These are phyloP conservation scores for Agriopis marginaria DNA, from an alignment of 2,888 invertebrate species.

Conservation along the genomic window DNA sequence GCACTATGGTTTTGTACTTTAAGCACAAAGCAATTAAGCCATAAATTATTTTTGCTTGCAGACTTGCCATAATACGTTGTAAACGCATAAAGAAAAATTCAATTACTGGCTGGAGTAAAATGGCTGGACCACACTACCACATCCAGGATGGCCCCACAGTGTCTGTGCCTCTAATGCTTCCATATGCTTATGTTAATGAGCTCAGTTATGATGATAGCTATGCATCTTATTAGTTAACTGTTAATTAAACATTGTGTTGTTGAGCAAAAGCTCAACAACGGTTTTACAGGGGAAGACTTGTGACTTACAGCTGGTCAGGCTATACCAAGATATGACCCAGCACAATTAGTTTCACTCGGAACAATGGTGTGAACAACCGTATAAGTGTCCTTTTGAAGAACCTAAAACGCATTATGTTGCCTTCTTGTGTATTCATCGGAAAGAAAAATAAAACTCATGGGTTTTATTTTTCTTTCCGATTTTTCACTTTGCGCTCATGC, in stretches of 20 bases:
- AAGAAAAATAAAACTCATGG: no score
- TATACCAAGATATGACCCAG: not conserved
- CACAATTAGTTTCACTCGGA: no score
- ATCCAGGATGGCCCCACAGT: constrained; percentile 44
- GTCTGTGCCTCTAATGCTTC: constrained; percentile 47
- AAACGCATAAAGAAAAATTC: constrained; percentile 11
- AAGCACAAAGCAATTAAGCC: no score
- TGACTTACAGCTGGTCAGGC: not conserved
- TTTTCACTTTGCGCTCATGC: no score
- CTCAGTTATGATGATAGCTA: constrained; percentile 43
- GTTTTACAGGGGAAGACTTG: not conserved
- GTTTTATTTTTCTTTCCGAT: no score
- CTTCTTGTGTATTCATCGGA: no score
- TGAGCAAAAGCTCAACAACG: not conserved
- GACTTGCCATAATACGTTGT: constrained; percentile 48
- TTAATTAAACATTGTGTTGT: not conserved
- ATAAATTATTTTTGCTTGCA: constrained; percentile 37
- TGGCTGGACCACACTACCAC: constrained; percentile 40
- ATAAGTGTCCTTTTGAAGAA: no score
- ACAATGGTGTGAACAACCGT: no score
- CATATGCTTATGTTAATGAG: constrained; percentile 48
- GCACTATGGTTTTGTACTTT: no score
- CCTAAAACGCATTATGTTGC: no score
- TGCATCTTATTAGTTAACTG: constrained; percentile 21
- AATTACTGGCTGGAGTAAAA: constrained; percentile 41